Evolutionary conservation across 2,888 invertebrate species (phyloP).

Genomic region (Tachina lurida): DNA sequence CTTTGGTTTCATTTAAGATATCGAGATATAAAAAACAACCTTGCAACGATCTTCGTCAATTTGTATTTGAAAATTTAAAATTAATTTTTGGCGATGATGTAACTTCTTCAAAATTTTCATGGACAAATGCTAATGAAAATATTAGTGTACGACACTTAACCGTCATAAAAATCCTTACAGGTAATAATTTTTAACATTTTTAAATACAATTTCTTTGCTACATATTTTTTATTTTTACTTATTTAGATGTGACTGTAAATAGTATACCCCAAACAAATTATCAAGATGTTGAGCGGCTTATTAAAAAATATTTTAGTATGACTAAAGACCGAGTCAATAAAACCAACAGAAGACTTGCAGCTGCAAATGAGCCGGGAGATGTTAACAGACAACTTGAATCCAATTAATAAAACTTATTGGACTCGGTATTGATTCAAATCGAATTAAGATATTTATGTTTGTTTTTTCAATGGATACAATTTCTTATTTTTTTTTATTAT

Average conservation of each 20-base stretch:
- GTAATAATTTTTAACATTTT: not conserved
- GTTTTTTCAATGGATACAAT: too few species aligned
- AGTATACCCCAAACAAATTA: constrained; percentile 9
- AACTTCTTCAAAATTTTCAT: constrained; percentile 9
- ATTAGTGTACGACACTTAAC: constrained; percentile 3
- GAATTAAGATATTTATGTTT: too few species aligned
- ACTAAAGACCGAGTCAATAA: constrained; percentile 3
- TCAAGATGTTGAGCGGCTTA: constrained; percentile 2
- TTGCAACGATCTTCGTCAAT: constrained; percentile 12
- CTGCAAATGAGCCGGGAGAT: constrained; percentile 1
- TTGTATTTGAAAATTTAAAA: constrained; percentile 9
- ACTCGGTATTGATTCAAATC: too few species aligned
- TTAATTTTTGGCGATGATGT: not conserved
- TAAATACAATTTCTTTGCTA: not conserved
- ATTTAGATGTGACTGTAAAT: constrained; percentile 2
- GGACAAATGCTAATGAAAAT: constrained; percentile 14
- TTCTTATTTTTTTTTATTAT: too few species aligned
- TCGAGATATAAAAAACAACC: constrained; percentile 8
- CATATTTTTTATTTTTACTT: not conserved
- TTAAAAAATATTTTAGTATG: constrained; percentile 13
- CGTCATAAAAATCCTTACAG: constrained; percentile 14
- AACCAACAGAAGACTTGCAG: not conserved
- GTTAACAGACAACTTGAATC: too few species aligned
- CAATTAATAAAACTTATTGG: too few species aligned
- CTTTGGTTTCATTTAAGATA: constrained; percentile 4